Percentiles rank a stretch among this genome's conserved stretches.
Conservation (phyloP, 2,797 vertebrate species). For the Kryptolebias ocellatus region DNA sequence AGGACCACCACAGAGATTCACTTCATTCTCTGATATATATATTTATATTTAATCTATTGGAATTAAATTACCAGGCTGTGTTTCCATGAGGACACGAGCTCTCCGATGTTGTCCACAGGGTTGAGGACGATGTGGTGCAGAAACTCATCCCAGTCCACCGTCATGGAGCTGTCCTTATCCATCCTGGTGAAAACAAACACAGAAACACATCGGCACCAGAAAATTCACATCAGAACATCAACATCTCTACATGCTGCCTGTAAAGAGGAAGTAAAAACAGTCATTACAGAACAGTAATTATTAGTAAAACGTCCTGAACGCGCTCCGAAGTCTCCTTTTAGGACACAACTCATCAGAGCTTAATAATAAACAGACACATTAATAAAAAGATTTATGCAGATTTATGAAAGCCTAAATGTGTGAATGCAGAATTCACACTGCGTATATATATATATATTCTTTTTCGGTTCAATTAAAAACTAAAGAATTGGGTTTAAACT, state of each 20-base stretch:
- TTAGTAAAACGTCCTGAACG: too few species aligned
- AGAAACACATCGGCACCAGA: background rate
- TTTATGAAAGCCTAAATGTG: too few species aligned
- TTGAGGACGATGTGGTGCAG: slow-evolving; percentile 81
- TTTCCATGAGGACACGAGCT: slow-evolving; percentile 83
- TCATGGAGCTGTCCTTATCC: slow-evolving; percentile 82
- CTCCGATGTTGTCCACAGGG: slow-evolving; percentile 78
- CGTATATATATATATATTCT: too few species aligned
- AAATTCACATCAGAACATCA: background rate
- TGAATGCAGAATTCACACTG: too few species aligned
- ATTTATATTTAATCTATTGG: background rate
- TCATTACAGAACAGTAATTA: too few species aligned
- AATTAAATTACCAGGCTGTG: slow-evolving; percentile 70
- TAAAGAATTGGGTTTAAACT: too few species aligned
- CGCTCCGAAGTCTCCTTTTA: background rate
- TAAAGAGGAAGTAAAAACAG: too few species aligned
- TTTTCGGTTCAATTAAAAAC: too few species aligned
- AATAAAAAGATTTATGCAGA: too few species aligned
- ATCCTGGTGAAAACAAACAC: slow-evolving; percentile 65
- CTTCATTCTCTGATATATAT: background rate
- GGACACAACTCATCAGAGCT: background rate
- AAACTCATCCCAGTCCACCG: slow-evolving; percentile 83
- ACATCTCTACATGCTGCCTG: background rate
- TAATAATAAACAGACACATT: too few species aligned
- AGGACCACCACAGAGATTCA: background rate